phyloP scores from a whole-genome alignment of 2,888 invertebrate species.

The Apodemia mormo region DNA sequence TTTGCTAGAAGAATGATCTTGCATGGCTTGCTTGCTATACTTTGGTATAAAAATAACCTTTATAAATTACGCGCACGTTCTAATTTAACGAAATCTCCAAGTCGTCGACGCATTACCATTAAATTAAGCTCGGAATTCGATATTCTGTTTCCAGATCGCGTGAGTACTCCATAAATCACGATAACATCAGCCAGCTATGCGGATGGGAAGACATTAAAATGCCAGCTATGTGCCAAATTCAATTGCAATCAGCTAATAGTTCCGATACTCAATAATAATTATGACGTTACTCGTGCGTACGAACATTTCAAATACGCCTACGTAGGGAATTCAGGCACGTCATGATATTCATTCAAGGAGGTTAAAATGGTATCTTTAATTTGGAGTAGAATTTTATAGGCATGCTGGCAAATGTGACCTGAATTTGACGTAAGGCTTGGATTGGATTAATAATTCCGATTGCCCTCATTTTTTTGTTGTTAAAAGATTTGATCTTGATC shows the following conservation, averaged over 20 bases:
- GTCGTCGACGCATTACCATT: slow-evolving; percentile 53
- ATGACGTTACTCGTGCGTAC: slow-evolving; percentile 52
- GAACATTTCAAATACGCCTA: slow-evolving; percentile 41
- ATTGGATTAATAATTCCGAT: no score
- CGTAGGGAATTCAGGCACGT: slow-evolving; percentile 20
- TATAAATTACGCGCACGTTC: no score
- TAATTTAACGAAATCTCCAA: slow-evolving; percentile 16
- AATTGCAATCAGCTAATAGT: slow-evolving; percentile 58
- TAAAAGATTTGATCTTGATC: neutral
- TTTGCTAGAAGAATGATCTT: no score
- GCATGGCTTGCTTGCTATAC: no score
- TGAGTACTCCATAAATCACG: slow-evolving; percentile 65
- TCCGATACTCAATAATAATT: slow-evolving; percentile 52
- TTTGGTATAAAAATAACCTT: no score
- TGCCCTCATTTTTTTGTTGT: no score
- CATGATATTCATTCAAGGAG: slow-evolving; percentile 1
- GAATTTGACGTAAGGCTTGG: neutral
- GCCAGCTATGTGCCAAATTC: slow-evolving; percentile 67
- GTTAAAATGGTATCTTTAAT: slow-evolving; percentile 20
- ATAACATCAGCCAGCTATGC: slow-evolving; percentile 68
- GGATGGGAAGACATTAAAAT: slow-evolving; percentile 70
- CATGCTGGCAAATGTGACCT: neutral
- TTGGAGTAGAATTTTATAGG: slow-evolving; percentile 17
- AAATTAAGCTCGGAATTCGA: slow-evolving; percentile 56
- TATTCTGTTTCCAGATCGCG: slow-evolving; percentile 57